Evolutionary conservation across 1,140 invertebrate species (phyloP).

Genomic region (Euura saliciscinereae): DNA sequence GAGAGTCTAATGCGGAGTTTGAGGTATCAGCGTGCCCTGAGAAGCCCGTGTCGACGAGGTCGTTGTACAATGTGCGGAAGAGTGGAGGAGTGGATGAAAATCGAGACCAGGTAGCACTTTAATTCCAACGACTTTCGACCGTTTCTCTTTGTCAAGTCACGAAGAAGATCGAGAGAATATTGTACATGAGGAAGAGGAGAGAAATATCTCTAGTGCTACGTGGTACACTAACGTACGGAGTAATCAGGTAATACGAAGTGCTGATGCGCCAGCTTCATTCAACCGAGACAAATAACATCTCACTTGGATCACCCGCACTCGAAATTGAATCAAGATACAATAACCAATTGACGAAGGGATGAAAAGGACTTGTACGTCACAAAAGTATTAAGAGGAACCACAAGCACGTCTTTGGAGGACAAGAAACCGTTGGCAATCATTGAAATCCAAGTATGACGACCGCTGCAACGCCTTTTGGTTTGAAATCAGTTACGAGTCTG

Average conservation of each 20-base stretch:
- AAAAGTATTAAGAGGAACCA: too few relatives aligned
- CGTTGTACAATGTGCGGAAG: not conserved
- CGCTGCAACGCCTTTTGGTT: too few relatives aligned
- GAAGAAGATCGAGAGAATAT: slow-evolving; percentile 30
- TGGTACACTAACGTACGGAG: not conserved
- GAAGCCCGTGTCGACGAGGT: slow-evolving; percentile 1
- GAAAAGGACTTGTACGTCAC: too few relatives aligned
- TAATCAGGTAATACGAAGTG: slow-evolving; percentile 5
- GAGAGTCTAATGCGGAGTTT: not conserved
- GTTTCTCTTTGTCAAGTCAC: slow-evolving; percentile 48
- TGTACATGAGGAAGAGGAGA: slow-evolving; percentile 9
- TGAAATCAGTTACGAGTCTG: too few relatives aligned
- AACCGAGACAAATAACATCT: not conserved
- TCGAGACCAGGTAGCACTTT: slow-evolving; percentile 29
- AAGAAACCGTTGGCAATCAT: too few relatives aligned
- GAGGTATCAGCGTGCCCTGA: not conserved
- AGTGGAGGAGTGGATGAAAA: slow-evolving; percentile 20
- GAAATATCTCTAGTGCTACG: not conserved
- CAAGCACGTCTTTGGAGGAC: too few relatives aligned
- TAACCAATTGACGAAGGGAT: too few relatives aligned
- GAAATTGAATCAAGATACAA: too few relatives aligned
- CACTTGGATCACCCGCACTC: too few relatives aligned
- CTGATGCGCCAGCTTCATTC: not conserved
- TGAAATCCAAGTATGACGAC: too few relatives aligned
- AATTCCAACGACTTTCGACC: slow-evolving; percentile 29